Base-by-base conservation (phyloP, 1,140 invertebrate genomes). In the Aphidius gifuensis region DNA sequence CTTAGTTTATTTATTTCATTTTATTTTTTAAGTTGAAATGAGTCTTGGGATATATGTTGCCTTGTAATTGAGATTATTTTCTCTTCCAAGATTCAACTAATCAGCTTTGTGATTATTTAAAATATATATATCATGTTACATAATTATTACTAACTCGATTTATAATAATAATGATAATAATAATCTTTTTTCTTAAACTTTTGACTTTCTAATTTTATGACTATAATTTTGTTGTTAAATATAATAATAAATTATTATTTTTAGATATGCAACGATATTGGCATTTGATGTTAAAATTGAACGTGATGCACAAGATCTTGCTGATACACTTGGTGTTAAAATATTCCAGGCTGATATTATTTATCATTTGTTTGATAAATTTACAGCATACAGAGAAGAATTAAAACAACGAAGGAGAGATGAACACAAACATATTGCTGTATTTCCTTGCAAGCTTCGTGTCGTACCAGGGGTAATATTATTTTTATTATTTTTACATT, bases 331-430 rank as follows among this genome's bases (percentile, higher is more conserved):
- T 49, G 94, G 93, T 58, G 95, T 99, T 48, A 95, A 92, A 81
- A 97, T 99, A 72, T 99, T 99, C 86, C 92, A 96, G 62, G 98
- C 98, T 4, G 97, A 99, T 80, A 99, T 99, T 76, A 99, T 99
- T 73, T 99, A 99, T 83, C 98, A 99, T 84, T 83, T 99, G 63
- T 98, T 99, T 82, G 97, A 99, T 80, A 92, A 92, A 76, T 99
- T 99, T 83, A 96, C 90, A 65, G 90, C 91, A 16, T 98, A 96
- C 78, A 85, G 94, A 58, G 95, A 98, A 58, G 94, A 99, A 68
- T 81, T 98, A n/a, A 95, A 92, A 74, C 87, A 90, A 71, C 90
- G 90, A 76, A 97, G 96, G 75, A 87, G 96, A 9, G 94, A 98
- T 67, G 93, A 99, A 76, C 92, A 95, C 82, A 97, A 97, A 76